Percentiles rank a stretch among this genome's conserved stretches.
phyloP scores from a whole-genome alignment of 2,113 vertebrate genomes.

The Phyllostomus hastatus region DNA sequence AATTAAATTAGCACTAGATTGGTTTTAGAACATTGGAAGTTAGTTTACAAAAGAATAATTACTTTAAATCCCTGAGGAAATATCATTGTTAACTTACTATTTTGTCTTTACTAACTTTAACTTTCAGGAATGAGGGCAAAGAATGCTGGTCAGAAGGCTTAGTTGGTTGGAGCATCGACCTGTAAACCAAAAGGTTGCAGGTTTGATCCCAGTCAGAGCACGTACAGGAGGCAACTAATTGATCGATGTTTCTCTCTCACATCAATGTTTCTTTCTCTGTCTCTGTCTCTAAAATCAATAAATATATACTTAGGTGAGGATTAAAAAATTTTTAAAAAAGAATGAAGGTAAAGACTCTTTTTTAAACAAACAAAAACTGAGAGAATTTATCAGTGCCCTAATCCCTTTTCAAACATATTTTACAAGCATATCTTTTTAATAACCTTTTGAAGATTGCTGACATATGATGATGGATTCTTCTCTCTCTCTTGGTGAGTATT shows the following conservation, averaged over 20 bases:
- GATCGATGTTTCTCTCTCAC: too few species aligned
- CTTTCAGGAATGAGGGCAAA: neutral
- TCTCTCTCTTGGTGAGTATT: neutral
- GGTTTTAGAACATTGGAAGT: neutral
- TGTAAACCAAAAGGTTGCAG: too few species aligned
- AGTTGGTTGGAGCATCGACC: too few species aligned
- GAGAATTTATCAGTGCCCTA: neutral
- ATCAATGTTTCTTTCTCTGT: too few species aligned
- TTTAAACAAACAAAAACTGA: too few species aligned
- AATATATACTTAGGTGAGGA: too few species aligned
- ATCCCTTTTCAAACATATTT: neutral
- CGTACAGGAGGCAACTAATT: too few species aligned
- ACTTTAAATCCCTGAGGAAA: neutral
- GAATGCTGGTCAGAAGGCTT: too few species aligned
- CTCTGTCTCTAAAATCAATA: too few species aligned
- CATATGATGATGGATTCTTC: neutral
- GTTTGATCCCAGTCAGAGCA: too few species aligned
- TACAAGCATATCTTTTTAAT: neutral
- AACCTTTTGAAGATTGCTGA: neutral
- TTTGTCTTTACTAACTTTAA: neutral
- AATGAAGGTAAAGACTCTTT: too few species aligned
- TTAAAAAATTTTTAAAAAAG: too few species aligned
- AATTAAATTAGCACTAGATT: neutral
- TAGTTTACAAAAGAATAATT: neutral
- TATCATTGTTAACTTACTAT: neutral